These are phyloP conservation scores for Eurystomus glaucurus DNA, from an alignment of 2,797 vertebrate genomes.

Conservation along the genomic window DNA sequence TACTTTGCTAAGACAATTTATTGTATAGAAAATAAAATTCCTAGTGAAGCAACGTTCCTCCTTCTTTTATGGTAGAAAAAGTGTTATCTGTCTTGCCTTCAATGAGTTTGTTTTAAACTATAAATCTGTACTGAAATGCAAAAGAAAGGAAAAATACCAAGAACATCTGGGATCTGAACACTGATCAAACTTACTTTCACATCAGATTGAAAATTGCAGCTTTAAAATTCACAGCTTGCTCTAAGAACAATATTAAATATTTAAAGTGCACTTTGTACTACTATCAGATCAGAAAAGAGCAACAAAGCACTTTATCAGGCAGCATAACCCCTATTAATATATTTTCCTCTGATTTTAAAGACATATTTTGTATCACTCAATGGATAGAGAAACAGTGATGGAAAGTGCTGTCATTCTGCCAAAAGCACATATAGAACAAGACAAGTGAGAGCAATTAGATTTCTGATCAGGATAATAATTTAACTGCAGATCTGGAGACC, in stretches of 20 bases:
- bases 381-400: conserved; percentile 35
- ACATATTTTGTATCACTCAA: conserved; percentile 8
- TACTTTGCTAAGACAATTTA: not conserved
- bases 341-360: conserved; percentile 50
- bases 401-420: conserved; percentile 52
- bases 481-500: conserved; percentile 60
- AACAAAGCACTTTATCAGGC: conserved; percentile 25
- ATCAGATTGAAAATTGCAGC: not conserved
- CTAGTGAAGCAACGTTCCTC: not conserved
- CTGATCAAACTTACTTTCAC: not conserved
- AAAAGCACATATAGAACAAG: conserved; percentile 53
- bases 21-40: not conserved
- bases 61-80: not conserved
- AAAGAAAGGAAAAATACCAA: not conserved
- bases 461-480: conserved; percentile 73
- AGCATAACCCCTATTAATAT: conserved; percentile 1
- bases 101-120: not conserved
- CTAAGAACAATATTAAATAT: conserved; percentile 36
- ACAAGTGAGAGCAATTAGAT: conserved; percentile 74
- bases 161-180: not conserved
- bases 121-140: not conserved
- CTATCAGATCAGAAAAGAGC: not conserved
- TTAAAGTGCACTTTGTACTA: conserved; percentile 22
- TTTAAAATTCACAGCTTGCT: conserved; percentile 36
- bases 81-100: not conserved